A percentile compares a stretch with the other conserved stretches of the same genome.
Evolutionary conservation across 2,113 vertebrate species (phyloP).

Genomic region (Brachypodius melanocephalos): DNA sequence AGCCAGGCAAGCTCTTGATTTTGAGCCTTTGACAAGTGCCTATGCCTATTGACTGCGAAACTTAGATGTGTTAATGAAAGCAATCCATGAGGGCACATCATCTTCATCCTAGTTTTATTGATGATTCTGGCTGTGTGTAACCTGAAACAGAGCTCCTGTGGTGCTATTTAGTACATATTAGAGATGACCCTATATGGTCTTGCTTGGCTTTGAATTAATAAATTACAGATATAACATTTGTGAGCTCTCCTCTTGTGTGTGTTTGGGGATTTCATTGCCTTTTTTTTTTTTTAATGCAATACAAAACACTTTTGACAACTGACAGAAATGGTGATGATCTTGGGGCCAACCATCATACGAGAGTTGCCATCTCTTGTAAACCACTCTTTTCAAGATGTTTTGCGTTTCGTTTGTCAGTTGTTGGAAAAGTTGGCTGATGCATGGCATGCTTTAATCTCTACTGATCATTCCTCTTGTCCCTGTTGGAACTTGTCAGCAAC

Average conservation of each 20-base stretch:
- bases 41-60: not conserved
- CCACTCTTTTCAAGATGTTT: not conserved
- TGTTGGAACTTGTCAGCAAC: conserved; percentile 32
- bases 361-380: not conserved
- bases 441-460: conserved; percentile 10
- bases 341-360: not conserved
- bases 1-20: not conserved
- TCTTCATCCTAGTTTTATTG: not conserved
- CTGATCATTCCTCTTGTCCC: not conserved
- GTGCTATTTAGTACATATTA: not conserved
- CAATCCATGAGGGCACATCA: not conserved
- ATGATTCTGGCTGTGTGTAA: not conserved
- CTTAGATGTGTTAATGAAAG: not conserved
- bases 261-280: not conserved
- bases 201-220: not conserved
- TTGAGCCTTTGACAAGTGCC: not conserved
- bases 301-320: not conserved
- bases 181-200: not conserved
- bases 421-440: not conserved
- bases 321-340: not conserved
- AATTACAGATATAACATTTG: not conserved
- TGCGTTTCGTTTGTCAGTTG: not conserved
- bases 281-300: not conserved
- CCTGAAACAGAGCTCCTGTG: not conserved
- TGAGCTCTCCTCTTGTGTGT: not conserved